Evolutionary conservation across 2,113 vertebrate genomes (phyloP).

Genomic region (Girardinichthys multiradiatus): DNA sequence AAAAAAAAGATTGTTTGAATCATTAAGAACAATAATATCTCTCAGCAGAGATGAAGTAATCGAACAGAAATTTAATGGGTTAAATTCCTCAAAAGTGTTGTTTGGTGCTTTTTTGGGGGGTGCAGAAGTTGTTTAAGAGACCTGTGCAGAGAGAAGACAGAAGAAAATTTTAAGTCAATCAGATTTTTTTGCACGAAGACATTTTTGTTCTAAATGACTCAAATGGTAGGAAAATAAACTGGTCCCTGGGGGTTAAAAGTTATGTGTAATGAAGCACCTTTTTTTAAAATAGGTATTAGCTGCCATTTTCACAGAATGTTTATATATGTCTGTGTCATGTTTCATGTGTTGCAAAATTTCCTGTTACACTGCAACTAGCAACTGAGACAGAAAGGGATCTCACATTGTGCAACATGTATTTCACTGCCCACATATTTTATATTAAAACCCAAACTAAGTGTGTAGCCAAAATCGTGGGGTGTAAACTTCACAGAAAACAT

Average conservation of each 20-base stretch:
- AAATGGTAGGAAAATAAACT: background rate
- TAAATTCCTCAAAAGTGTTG: too few species aligned
- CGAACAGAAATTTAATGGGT: too few species aligned
- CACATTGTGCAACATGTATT: background rate
- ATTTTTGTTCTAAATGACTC: background rate
- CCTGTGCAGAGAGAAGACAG: too few species aligned
- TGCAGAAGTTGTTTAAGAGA: too few species aligned
- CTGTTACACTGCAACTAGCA: background rate
- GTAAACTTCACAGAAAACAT: background rate
- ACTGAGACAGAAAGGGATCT: background rate
- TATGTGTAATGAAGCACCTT: background rate
- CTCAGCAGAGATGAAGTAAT: too few species aligned
- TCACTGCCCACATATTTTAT: background rate
- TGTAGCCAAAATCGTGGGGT: constrained; percentile 11
- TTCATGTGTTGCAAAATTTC: background rate
- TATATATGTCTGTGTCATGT: background rate
- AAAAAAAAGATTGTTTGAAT: too few species aligned
- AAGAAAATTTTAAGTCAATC: too few species aligned
- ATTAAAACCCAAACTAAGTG: background rate
- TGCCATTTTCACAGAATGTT: background rate
- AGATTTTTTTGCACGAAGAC: too few species aligned
- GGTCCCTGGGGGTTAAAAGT: background rate
- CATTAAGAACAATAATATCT: too few species aligned
- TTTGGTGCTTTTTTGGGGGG: background rate
- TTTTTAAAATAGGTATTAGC: background rate